Base-by-base conservation (phyloP, 2,888 invertebrate genomes). In the Allygus modestus region DNA sequence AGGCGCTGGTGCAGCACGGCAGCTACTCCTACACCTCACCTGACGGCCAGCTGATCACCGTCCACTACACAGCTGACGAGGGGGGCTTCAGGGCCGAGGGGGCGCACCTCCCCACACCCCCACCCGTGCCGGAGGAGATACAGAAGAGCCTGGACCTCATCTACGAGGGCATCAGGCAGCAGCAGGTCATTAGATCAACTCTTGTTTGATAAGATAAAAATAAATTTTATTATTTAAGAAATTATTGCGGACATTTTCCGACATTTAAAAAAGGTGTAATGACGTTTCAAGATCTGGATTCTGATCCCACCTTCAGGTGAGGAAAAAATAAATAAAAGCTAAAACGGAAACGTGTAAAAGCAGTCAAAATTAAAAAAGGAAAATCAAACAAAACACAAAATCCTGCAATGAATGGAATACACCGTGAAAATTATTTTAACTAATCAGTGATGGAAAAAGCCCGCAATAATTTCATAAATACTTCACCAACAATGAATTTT, bases 121-220 rank as follows among this genome's bases (percentile, higher is more conserved):
- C 89, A 11, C 90, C 90, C 20, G 88, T 90, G 37, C 90, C 90
- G 5, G 88, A 87, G 31, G 89, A 89, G 81, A 88, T 90, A 84
- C 97, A 97, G 91, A 96, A 96, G 90, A 96, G 96, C 83, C 92
- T 97, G 86, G 97, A 97, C 90, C 94, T 96, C 89, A 97, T 97
- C 90, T 97, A 94, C 90, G 96, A 96, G 85, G 96, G 96, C 88
- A 97, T 97, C 88, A 94, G 94, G 89, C 91, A 92, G 87, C 93
- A 93, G 88, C 91, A 94, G 90, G 94, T 93, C 89, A 87, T 37
- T n/a, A n/a, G n/a, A n/a, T n/a, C n/a, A n/a, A n/a, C n/a, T n/a
- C n/a, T 41, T 9, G 5, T n/a, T n/a, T n/a, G 85, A 83, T n/a
- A 73, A 20, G n/a, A 26, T 20, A 7, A 28, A 9, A 26, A 0